Percentiles rank a stretch among this genome's conserved stretches.
Conservation (phyloP, 2,888 invertebrate genomes). For the Cheilosia vernalis region DNA sequence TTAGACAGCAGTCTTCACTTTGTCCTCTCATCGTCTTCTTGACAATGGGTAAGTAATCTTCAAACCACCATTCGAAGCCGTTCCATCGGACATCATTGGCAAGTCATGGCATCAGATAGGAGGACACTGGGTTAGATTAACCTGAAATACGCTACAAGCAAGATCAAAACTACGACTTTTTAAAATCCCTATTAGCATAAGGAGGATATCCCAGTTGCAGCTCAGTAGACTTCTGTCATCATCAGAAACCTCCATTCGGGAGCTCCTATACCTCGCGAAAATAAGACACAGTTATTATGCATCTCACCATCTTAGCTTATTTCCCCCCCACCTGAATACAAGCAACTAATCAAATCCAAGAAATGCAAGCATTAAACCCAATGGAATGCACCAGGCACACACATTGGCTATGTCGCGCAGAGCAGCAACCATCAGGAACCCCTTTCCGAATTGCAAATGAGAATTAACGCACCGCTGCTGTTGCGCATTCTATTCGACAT, state of each 20-base stretch:
- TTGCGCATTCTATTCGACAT: constrained; percentile 21
- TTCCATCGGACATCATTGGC: too few relatives aligned
- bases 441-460: constrained; percentile 52
- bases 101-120: too few relatives aligned
- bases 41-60: too few relatives aligned
- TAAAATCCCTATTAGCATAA: too few relatives aligned
- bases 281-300: constrained; percentile 25
- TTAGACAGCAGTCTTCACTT: too few relatives aligned
- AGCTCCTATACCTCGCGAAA: constrained; percentile 9
- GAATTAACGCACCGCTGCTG: constrained; percentile 40
- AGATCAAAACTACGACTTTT: too few relatives aligned
- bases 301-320: background rate
- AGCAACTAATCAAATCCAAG: constrained; percentile 40
- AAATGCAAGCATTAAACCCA: constrained; percentile 41
- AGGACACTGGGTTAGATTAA: too few relatives aligned
- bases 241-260: constrained; percentile 5
- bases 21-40: too few relatives aligned
- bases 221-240: background rate
- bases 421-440: background rate
- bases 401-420: background rate
- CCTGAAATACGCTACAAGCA: too few relatives aligned
- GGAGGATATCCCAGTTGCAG: too few relatives aligned
- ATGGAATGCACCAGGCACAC: constrained; percentile 22
- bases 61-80: too few relatives aligned
- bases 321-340: too few relatives aligned